These are phyloP conservation scores for Orientallactaga bullata DNA, from an alignment of 2,113 vertebrate species.

Conservation along the genomic window DNA sequence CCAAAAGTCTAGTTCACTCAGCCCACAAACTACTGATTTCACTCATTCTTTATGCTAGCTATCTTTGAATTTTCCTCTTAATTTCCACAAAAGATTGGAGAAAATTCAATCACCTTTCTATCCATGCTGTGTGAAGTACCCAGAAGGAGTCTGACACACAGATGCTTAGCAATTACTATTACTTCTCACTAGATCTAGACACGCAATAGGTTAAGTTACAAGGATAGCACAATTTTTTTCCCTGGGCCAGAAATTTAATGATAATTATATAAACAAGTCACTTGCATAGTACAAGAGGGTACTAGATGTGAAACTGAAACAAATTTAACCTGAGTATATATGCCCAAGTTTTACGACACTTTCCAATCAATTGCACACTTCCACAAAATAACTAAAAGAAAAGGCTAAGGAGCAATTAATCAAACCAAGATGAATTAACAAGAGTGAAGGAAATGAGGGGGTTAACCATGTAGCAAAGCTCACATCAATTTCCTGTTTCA, in stretches of 20 bases:
- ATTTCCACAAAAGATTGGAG: slow-evolving; percentile 34
- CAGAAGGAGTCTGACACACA: slow-evolving; percentile 24
- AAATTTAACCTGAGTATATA: slow-evolving; percentile 34
- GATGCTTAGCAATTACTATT: slow-evolving; percentile 20
- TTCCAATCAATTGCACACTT: neutral
- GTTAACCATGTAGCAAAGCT: slow-evolving; percentile 38
- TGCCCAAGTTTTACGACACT: neutral
- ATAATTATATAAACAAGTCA: slow-evolving; percentile 16
- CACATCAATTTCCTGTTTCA: slow-evolving; percentile 45
- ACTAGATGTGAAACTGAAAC: neutral
- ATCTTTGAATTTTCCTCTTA: slow-evolving; percentile 54
- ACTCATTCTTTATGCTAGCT: slow-evolving; percentile 24
- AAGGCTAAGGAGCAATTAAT: slow-evolving; percentile 20
- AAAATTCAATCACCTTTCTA: slow-evolving; percentile 56
- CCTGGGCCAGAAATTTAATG: slow-evolving; percentile 45
- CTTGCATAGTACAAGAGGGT: neutral
- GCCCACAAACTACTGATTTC: slow-evolving; percentile 51
- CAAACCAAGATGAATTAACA: slow-evolving; percentile 50
- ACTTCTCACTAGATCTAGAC: slow-evolving; percentile 34
- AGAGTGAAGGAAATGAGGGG: slow-evolving; percentile 24
- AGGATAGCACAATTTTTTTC: slow-evolving; percentile 42
- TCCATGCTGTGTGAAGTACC: neutral
- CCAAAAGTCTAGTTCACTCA: slow-evolving; percentile 49
- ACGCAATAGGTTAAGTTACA: slow-evolving; percentile 26
- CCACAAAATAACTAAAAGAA: slow-evolving; percentile 49